Evolutionary conservation across 2,797 vertebrate species (phyloP), one percentile per base, ranked within the genome.

Genomic region (Carapus acus): DNA sequence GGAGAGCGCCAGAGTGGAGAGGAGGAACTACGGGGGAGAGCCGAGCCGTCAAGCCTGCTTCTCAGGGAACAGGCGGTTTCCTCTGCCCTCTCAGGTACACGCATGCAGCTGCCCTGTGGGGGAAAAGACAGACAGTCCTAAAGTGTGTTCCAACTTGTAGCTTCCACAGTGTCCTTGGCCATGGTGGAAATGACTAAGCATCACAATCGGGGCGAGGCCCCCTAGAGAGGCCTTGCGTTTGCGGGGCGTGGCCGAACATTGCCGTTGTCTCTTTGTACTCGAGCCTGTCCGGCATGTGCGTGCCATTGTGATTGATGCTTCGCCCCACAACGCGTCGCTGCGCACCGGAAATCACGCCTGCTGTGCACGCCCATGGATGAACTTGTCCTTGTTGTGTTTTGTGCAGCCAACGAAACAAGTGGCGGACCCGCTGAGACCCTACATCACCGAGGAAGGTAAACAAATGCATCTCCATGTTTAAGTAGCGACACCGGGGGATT

Each of bases 1-100:
- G 62, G 85, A 86, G 54, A 78, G 48, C 17, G 61, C 23, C 48
- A 78, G 75, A 64, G 83, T 69, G 50, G 84, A 82, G 49, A 83
- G 63, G 42, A 87, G 78, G 76, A 55, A 52, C 46, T 63, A 33
- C 31, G 3, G 83, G 64, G 50, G 72, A 68, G 86, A 89, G 67
- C 73, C 79, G 48, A 79, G 84, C 82, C 84, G 76, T 67, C 84
- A 80, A 72, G 70, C 49, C 42, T 37, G 78, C 36, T 48, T 58
- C 51, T 80, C 75, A 51, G 67, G 64, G 66, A 76, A 62, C 73
- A 69, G 71, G 79, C 89, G 78, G 27, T 49, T 81, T 61, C 52
- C 41, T 67, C 58, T 52, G 40, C 56, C 49, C 22, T 48, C 65
- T 65, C 72, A 79, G 77, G 80, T 82, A 76, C 54, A 18, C 44